Evolutionary conservation across 2,113 vertebrate genomes (phyloP).

Genomic region (Heloderma charlesbogerti): DNA sequence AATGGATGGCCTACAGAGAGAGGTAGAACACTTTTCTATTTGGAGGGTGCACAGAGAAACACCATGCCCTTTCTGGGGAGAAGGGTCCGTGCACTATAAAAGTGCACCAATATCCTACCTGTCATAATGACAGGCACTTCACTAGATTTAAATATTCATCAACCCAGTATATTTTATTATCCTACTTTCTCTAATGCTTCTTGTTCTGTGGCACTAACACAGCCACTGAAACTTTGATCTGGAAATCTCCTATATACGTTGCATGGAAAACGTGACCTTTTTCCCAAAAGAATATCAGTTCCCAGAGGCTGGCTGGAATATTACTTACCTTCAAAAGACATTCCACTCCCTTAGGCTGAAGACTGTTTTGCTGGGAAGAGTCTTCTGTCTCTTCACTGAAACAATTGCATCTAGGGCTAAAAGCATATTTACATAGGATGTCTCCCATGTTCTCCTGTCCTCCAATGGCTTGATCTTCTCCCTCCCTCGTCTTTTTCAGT

Average conservation of each 20-base stretch:
- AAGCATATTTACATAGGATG: conserved; percentile 65
- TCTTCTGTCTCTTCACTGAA: conserved; percentile 58
- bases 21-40: background rate
- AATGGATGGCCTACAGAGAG: background rate
- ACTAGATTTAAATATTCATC: background rate
- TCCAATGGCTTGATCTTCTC: conserved; percentile 16
- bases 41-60: background rate
- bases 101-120: background rate
- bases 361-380: conserved; percentile 32
- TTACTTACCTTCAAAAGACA: conserved; percentile 68
- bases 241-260: conserved; percentile 50
- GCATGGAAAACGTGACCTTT: conserved; percentile 47
- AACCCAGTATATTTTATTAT: background rate
- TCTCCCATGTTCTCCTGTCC: conserved; percentile 70
- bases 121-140: background rate
- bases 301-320: conserved; percentile 16
- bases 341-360: conserved; percentile 8
- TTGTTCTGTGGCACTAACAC: background rate
- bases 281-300: conserved; percentile 33
- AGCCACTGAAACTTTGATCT: background rate
- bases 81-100: background rate
- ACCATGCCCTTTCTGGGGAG: background rate
- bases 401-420: conserved; percentile 64
- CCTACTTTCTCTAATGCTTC: background rate
- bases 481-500: conserved; percentile 21